Evolutionary conservation across 2,113 vertebrate genomes (phyloP).

Genomic region (Rissa tridactyla): DNA sequence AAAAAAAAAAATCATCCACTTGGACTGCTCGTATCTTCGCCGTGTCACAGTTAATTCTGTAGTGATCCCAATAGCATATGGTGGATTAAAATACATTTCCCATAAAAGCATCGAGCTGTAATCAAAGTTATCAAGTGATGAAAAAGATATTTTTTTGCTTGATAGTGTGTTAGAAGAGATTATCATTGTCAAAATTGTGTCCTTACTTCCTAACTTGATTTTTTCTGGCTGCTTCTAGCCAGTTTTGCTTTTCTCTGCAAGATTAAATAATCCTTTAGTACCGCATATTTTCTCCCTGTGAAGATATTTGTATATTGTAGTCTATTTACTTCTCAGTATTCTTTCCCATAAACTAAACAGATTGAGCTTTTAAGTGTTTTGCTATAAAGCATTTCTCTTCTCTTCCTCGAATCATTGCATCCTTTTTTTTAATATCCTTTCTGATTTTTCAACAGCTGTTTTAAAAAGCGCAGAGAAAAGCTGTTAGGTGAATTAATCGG

Average conservation of each 20-base stretch:
- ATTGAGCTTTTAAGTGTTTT: constrained; percentile 26
- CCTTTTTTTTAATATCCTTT: not conserved
- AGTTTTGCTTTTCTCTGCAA: constrained; percentile 8
- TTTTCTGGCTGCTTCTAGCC: not conserved
- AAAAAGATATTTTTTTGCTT: not conserved
- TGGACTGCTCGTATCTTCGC: not conserved
- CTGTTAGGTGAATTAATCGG: not conserved
- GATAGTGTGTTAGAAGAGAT: not conserved
- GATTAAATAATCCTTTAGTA: constrained; percentile 28
- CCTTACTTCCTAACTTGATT: not conserved
- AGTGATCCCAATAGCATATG: not conserved
- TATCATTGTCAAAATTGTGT: not conserved
- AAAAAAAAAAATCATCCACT: not conserved
- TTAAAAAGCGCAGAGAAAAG: not conserved
- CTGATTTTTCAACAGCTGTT: not conserved
- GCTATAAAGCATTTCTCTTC: constrained; percentile 20
- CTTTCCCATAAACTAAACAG: constrained; percentile 27
- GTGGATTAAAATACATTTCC: not conserved
- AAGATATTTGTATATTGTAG: constrained; percentile 10
- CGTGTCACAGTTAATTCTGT: not conserved
- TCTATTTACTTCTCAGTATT: constrained; percentile 26
- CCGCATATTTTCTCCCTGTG: not conserved
- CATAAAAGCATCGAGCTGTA: not conserved
- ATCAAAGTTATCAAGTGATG: not conserved
- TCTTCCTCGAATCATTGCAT: not conserved